phyloP scores from a whole-genome alignment of 2,113 vertebrate species.

The Rhinoptilus africanus region DNA sequence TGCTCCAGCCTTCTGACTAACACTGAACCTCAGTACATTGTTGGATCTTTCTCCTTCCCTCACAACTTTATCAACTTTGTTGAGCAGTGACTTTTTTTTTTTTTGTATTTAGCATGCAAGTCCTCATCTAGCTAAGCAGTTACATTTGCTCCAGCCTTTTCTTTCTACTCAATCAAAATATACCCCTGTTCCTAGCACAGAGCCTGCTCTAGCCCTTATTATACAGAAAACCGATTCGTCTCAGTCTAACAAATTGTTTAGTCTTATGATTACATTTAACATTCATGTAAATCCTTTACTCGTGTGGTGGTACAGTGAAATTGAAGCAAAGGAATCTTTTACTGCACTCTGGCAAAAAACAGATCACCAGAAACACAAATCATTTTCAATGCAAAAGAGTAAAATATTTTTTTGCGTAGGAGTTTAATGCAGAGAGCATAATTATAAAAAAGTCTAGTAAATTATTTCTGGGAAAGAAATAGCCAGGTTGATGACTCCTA shows the following conservation, averaged over 20 bases:
- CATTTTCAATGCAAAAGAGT: background rate
- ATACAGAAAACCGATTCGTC: background rate
- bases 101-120: background rate
- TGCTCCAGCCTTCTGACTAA: background rate
- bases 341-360: background rate
- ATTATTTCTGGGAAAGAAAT: background rate
- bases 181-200: background rate
- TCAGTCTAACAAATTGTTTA: background rate
- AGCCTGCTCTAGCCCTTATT: background rate
- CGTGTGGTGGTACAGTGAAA: rapidly evolving
- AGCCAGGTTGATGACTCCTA: background rate
- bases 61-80: background rate
- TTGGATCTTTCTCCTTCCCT: background rate
- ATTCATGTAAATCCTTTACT: background rate
- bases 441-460: background rate
- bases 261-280: background rate
- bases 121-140: background rate
- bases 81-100: background rate
- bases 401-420: background rate
- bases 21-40: background rate
- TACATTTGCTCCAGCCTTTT: background rate
- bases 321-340: background rate
- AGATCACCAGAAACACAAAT: background rate
- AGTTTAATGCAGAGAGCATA: background rate
- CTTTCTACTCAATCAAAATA: background rate